Evolutionary conservation across 2,888 invertebrate species (phyloP), one percentile per base, ranked within the genome.

Genomic region (Arctia plantaginis): DNA sequence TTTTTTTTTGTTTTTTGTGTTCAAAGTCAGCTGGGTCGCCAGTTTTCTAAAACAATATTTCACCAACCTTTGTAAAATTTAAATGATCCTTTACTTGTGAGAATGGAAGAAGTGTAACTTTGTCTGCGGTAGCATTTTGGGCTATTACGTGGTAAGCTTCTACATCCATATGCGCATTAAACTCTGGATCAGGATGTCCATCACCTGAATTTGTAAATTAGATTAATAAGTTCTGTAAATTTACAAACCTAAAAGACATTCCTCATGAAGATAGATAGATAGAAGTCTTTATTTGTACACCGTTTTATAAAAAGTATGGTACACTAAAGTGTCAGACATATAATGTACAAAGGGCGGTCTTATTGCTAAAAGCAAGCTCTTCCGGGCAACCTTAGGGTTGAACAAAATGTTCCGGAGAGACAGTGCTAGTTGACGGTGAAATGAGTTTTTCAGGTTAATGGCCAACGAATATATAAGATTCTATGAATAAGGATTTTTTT

Each of bases 91-190:
- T 82, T 0, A 87, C 88, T 71, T 93, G 93, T 8, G 94, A 93
- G 74, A 90, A 95, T 0, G 95, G 94, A 8, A 94, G 79, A 0
- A 93, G 4, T 0, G 94, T 94, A 0, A 94, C 90, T 87, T 92
- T 93, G 6, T 93, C 90, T 0, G 94, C 91, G 0, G 77, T 88
- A 0, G 93, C 90, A 30, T 91, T 86, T 69, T 91, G 85, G 13
- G 86, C 87, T 0, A 93, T 81, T 0, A 94, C 88, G 47, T 91
- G 89, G 71, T 94, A 94, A 0, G 93, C 93, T 84, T 94, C 94
- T 0, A 90, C 90, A n/a, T 95, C 94, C 88, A 91, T 89, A 1
- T 79, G 80, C 0, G 93, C 94, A 55, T 95, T 95, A 75, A 94
- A 94, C 77, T 94, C 95, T 2, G 94, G 86, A 0, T 78, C 30